A percentile compares a stretch with the other conserved stretches of the same genome.
phyloP scores from a whole-genome alignment of 2,113 vertebrate genomes.

The Burhinus oedicnemus region DNA sequence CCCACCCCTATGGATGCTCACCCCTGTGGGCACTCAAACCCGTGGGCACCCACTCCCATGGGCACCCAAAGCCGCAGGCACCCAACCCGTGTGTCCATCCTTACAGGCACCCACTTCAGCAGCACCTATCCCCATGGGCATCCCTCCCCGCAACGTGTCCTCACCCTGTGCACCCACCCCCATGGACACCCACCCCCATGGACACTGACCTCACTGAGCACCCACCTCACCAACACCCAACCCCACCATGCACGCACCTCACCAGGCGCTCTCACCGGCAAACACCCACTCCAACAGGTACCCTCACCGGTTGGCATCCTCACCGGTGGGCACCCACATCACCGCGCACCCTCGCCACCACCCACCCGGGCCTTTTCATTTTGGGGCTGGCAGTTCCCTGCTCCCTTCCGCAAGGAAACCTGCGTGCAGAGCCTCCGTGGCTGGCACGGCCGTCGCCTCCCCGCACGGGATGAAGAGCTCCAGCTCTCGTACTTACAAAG shows the following conservation, averaged over 20 bases:
- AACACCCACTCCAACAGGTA: neutral
- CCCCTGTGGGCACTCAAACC: neutral
- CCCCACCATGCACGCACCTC: rapidly evolving
- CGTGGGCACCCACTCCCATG: rapidly evolving
- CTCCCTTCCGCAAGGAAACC: neutral
- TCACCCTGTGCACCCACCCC: neutral
- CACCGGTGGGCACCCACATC: rapidly evolving
- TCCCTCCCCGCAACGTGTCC: no score
- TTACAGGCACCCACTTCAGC: no score
- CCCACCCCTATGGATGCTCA: rapidly evolving
- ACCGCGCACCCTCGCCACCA: neutral
- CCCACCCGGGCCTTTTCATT: neutral
- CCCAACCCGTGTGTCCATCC: no score
- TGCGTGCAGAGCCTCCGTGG: rapidly evolving
- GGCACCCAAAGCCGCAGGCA: neutral
- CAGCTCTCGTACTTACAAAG: neutral
- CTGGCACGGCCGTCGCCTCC: rapidly evolving
- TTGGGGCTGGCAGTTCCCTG: neutral
- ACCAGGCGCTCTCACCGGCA: neutral
- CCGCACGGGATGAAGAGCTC: rapidly evolving
- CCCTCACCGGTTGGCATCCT: neutral
- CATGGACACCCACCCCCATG: neutral
- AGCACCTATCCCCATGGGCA: neutral
- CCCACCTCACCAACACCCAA: neutral
- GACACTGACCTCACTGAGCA: neutral